Evolutionary conservation across 2,113 vertebrate genomes (phyloP), one percentile per base, ranked within the genome.

Genomic region (Cygnus buccinator): DNA sequence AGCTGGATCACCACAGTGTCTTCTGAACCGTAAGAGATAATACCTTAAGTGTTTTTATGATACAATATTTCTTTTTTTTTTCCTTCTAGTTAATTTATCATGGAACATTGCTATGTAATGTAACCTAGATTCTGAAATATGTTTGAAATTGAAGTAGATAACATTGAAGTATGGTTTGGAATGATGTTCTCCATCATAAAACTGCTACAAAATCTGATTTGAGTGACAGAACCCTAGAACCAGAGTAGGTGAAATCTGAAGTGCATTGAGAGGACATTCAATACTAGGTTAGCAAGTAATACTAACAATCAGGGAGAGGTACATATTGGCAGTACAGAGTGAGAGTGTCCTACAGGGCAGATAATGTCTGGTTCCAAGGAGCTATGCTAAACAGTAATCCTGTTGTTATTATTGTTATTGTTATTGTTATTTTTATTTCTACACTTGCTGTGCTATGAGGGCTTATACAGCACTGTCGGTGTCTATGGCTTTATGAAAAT

Each of bases 11-110:
- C 73, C 9, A 18, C 28, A 28, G 94, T 46, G 19, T 95, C 94
- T 84, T 92, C 92, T 76, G 94, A 94, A 96, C 88, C 5, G 95
- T 97, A 96, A 97, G 96, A 80, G 65, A 63, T 84, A 29, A 50
- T 61, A 41, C 4, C 29, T 79, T 87, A 33, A 74, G 2, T 37
- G 10, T 11, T 71, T 89, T 90, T 58, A 50, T 57, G 11, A 65
- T 54, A 58, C 29, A 23, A 8, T 87, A 41, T 63, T 89, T 62
- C 48, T 25, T 23, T 55, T 3, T 73, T 18, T 90, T 90, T 93
- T 82, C 5, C 9, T 19, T 70, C 3, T 5, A 44, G 23, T 11
- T 88, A 63, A 20, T 88, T 90, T 89, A 7, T 72, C 81, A 54
- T 77, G 46, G 37, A 28, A 43, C 15, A 26, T 11, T 46, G 6